Base-by-base conservation (phyloP, 2,797 vertebrate genomes). In the Acipenser ruthenus region DNA sequence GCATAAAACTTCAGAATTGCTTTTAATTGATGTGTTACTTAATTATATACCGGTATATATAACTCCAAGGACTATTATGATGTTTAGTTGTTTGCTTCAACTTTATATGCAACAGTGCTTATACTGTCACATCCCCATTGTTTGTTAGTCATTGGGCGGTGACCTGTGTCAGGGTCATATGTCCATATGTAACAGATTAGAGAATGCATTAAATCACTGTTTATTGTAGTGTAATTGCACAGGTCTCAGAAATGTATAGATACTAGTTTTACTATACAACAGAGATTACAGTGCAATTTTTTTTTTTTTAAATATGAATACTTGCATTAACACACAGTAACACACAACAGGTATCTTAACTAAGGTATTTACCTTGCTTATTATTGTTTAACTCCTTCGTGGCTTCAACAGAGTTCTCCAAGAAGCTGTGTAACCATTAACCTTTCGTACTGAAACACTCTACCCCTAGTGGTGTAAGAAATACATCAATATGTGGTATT, bases 141-240 rank as follows among this genome's bases (percentile, higher is more conserved):
- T 66, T 50, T 66, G 48, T 66, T 66, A 62, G 53, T 66, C 12
- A 49, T 66, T 11, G 55, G 60, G 65, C 15, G 50, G 63, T 58
- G 56, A 49, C 69, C 61, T 49, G 53, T 48, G 60, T 70, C 68
- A 66, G 65, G 64, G 68, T 66, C 61, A 23, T n/a, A 10, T 47
- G 37, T 37, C n/a, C 55, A 70, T 60, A 70, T 66, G 58, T 60
- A 18, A 13, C 18, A 63, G 61, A 58, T 58, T 58, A 58, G 11
- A 58, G 12, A 13, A 58, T 58, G 55, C 12, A 66, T 70, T 70
- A 70, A 67, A 67, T 66, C 50, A 10, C 51, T 63, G 9, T 70
- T 67, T 64, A 60, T 51, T 63, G 63, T 52, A 13, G 51, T 59
- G 58, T 67, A 67, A 67, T 63, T 60, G 47, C 53, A 65, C 59